Evolutionary conservation across 2,113 vertebrate genomes (phyloP).

Genomic region (Romanogobio albipinnatus): DNA sequence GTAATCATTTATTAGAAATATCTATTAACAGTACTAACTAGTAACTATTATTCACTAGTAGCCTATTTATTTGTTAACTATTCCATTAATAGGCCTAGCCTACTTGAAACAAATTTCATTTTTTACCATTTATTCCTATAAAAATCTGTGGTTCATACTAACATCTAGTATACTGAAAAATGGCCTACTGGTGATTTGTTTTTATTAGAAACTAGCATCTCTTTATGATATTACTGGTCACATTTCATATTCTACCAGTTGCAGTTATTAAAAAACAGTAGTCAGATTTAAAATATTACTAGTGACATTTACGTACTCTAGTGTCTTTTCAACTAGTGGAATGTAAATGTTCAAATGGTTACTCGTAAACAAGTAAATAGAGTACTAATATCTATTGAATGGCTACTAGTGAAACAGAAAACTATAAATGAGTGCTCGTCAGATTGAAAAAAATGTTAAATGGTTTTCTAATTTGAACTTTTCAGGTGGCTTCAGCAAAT

Average conservation of each 20-base stretch:
- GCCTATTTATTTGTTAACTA: background rate
- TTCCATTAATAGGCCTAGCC: background rate
- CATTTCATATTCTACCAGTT: background rate
- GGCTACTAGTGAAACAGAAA: background rate
- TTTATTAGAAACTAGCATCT: background rate
- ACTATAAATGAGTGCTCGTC: background rate
- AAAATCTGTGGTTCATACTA: background rate
- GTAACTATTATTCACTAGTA: background rate
- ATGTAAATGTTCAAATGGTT: background rate
- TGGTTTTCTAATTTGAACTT: background rate
- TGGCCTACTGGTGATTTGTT: background rate
- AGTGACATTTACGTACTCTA: background rate
- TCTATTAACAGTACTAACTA: background rate
- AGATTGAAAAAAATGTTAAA: background rate
- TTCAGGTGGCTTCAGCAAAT: slow-evolving; percentile 87
- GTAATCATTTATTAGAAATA: background rate
- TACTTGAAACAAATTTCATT: background rate
- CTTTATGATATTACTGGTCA: background rate
- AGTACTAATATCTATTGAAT: background rate
- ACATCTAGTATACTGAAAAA: background rate
- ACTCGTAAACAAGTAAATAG: background rate
- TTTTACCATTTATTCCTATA: background rate
- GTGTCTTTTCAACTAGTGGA: background rate
- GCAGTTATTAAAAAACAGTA: background rate
- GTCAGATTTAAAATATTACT: background rate